A percentile compares a stretch with the other conserved stretches of the same genome.
These are phyloP conservation scores for Pandemis heparana DNA, from an alignment of 2,888 invertebrate species.

Conservation along the genomic window DNA sequence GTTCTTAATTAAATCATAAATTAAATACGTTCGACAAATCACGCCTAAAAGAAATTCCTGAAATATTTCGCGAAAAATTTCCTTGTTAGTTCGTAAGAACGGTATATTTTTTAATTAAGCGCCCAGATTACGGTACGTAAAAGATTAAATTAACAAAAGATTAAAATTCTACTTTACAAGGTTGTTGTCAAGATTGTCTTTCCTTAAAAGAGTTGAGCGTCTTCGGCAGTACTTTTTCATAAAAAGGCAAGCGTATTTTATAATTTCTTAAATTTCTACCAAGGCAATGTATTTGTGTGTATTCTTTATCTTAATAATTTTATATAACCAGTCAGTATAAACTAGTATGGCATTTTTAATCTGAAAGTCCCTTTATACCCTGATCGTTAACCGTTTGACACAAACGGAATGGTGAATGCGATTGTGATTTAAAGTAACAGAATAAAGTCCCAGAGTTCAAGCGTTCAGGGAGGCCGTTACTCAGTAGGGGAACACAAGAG, in stretches of 20 bases:
- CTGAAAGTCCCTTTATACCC: too few species aligned
- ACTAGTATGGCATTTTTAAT: too few species aligned
- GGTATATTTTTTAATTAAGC: constrained; percentile 53
- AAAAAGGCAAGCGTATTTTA: neutral
- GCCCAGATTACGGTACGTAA: constrained; percentile 46
- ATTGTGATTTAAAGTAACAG: too few species aligned
- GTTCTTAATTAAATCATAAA: constrained; percentile 14
- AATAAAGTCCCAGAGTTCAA: too few species aligned
- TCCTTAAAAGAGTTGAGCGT: neutral
- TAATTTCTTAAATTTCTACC: too few species aligned
- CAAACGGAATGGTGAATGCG: too few species aligned
- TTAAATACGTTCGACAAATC: constrained; percentile 18
- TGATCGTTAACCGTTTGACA: too few species aligned
- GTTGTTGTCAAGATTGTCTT: constrained; percentile 6
- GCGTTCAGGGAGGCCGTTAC: too few species aligned
- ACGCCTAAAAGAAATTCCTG: constrained; percentile 40
- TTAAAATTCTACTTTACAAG: constrained; percentile 44
- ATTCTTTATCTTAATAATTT: too few species aligned
- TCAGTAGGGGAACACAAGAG: too few species aligned
- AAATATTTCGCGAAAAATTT: constrained; percentile 47
- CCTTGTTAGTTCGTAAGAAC: constrained; percentile 41
- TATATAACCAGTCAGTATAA: too few species aligned
- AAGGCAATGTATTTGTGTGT: too few species aligned
- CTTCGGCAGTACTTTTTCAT: neutral
- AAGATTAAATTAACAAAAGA: constrained; percentile 42